Evolutionary conservation across 2,888 invertebrate genomes (phyloP), one percentile per base, ranked within the genome.

Genomic region (Dynastes hyllus): DNA sequence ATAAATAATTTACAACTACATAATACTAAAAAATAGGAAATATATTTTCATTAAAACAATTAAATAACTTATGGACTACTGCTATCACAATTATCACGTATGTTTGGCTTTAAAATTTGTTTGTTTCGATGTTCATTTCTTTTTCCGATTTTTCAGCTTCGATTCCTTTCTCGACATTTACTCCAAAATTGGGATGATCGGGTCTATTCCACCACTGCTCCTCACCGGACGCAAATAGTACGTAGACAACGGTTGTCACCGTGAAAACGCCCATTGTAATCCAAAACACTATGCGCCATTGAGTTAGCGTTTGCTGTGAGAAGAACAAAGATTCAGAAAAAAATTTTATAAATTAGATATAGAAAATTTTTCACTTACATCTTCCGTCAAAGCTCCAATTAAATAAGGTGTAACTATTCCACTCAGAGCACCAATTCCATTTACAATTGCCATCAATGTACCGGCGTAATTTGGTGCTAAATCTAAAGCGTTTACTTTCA

Each of bases 201-300:
- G 80, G 76, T 50, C 71, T 70, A 70, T 95, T 94, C 94, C 95
- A 95, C 84, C 92, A 91, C 79, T 93, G 92, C 27, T 93, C 91
- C 45, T 95, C 93, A 0, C 94, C 95, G 80, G 93, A 92, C 0
- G 93, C 94, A 85, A 92, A 94, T 4, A 94, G 70, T 1, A 93
- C 82, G 87, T 93, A 95, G 9, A 94, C 83, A 0, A 93, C 37
- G 84, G 94, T 94, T 2, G 94, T 93, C 0, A 91, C 78, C 0
- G 92, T 87, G 77, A 95, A 90, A 2, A 95, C 91, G 0, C 86
- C 92, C 1, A 94, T 90, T 70, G 94, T 93, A 32, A 95, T 92
- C 93, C 95, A 94, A 87, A 95, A 95, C 0, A 95, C 94, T 0
- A 91, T 83, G 16, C 93, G 90, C 95, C 95, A 95, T 88, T 94